A percentile compares a stretch with the other conserved stretches of the same genome.
Conservation (phyloP, 2,797 vertebrate genomes). For the Choloepus didactylus region DNA sequence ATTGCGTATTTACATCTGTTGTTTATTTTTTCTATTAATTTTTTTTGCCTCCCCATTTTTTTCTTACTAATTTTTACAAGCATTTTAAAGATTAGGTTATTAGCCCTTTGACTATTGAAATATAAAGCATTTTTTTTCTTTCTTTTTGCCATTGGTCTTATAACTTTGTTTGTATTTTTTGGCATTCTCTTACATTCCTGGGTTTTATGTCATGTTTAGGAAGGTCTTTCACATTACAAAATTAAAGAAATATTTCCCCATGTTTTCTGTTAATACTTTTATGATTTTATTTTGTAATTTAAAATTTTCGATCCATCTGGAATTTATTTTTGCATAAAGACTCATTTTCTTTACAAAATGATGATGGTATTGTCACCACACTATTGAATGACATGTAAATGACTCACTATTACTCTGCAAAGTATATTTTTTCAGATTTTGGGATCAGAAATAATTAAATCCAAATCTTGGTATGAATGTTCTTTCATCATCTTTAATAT, state of each 20-base stretch:
- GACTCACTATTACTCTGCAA: constrained; percentile 58
- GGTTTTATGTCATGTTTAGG: constrained; percentile 59
- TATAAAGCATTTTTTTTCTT: neutral
- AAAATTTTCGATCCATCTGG: constrained; percentile 78
- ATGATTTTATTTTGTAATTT: constrained; percentile 73
- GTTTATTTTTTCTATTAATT: neutral
- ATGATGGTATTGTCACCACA: constrained; percentile 63
- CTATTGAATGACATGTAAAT: constrained; percentile 65
- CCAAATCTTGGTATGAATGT: neutral
- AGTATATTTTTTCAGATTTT: constrained; percentile 31
- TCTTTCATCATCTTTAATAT: neutral
- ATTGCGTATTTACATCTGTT: neutral
- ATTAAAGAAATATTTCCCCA: constrained; percentile 73
- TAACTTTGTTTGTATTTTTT: constrained; percentile 64
- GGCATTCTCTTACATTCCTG: constrained; percentile 53
- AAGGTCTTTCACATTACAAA: constrained; percentile 73
- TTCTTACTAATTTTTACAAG: constrained; percentile 36
- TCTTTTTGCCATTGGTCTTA: constrained; percentile 52
- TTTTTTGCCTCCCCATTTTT: neutral
- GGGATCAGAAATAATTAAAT: constrained; percentile 34
- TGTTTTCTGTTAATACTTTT: constrained; percentile 72
- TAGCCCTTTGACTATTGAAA: constrained; percentile 12
- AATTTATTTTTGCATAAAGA: constrained; percentile 72
- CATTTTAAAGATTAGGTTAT: constrained; percentile 21
- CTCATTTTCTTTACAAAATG: constrained; percentile 75